Conservation (phyloP, 2,797 vertebrate genomes). For the Rhodeus uyekii region DNA sequence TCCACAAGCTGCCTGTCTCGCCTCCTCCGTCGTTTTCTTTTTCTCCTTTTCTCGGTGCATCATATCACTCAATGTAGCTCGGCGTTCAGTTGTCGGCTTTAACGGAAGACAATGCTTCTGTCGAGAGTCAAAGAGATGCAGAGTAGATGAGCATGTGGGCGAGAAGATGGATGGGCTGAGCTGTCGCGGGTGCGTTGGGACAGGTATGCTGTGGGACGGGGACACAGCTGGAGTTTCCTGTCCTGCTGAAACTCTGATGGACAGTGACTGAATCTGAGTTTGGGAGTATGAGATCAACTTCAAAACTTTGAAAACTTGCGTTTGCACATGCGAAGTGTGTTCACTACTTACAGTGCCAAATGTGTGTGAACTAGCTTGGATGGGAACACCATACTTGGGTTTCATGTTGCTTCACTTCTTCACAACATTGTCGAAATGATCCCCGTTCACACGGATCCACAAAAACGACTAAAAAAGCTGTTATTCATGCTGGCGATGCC, state of each 20-base stretch:
- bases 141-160: not conserved
- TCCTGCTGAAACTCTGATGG: slow-evolving; percentile 31
- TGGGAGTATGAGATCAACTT: too few species aligned
- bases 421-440: not conserved
- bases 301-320: too few species aligned
- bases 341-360: too few species aligned
- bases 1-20: slow-evolving; percentile 38
- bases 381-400: too few species aligned
- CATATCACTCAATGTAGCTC: not conserved
- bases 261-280: not conserved
- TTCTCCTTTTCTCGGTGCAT: not conserved
- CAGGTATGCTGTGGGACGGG: slow-evolving; percentile 23
- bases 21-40: slow-evolving; percentile 1
- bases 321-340: too few species aligned
- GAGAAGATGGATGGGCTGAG: slow-evolving; percentile 17
- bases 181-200: slow-evolving; percentile 24
- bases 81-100: not conserved
- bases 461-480: not conserved
- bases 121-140: slow-evolving; percentile 24
- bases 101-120: slow-evolving; percentile 7
- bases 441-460: not conserved
- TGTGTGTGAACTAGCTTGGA: too few species aligned
- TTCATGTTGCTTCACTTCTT: too few species aligned
- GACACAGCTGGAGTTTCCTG: slow-evolving; percentile 35
- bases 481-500: not conserved